These are phyloP conservation scores for Penaeus chinensis DNA, from an alignment of 1,140 invertebrate genomes.

Conservation along the genomic window DNA sequence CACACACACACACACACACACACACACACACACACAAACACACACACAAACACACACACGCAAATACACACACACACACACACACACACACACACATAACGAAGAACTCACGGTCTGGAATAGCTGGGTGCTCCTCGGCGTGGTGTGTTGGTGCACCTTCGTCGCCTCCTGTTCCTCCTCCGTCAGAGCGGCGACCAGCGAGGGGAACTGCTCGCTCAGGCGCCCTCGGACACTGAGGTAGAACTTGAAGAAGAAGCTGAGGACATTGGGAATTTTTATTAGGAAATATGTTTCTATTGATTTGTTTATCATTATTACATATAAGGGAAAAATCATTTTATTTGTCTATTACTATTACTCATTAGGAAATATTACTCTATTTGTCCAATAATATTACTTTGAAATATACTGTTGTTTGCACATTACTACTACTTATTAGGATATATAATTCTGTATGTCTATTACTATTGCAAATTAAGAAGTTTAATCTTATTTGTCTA, in stretches of 20 bases:
- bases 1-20: too few species aligned
- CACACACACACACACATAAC: too few species aligned
- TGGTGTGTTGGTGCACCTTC: conserved; percentile 27
- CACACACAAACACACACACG: too few species aligned
- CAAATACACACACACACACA: too few species aligned
- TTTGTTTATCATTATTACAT: background rate
- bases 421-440: too few species aligned
- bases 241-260: conserved; percentile 91
- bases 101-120: conserved; percentile 74
- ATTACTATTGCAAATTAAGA: too few species aligned
- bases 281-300: too few species aligned
- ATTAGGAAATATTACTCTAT: background rate
- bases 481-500: too few species aligned
- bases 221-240: conserved; percentile 79
- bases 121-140: conserved; percentile 76
- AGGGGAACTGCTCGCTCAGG: conserved; percentile 70
- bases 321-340: background rate
- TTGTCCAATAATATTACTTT: too few species aligned
- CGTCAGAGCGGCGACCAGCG: conserved; percentile 66
- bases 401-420: too few species aligned
- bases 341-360: background rate
- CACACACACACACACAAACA: too few species aligned
- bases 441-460: too few species aligned
- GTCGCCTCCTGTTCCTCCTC: conserved; percentile 44
- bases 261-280: conserved; percentile 30